These are phyloP conservation scores for Ooceraea biroi DNA, from an alignment of 1,140 invertebrate species.

Conservation along the genomic window DNA sequence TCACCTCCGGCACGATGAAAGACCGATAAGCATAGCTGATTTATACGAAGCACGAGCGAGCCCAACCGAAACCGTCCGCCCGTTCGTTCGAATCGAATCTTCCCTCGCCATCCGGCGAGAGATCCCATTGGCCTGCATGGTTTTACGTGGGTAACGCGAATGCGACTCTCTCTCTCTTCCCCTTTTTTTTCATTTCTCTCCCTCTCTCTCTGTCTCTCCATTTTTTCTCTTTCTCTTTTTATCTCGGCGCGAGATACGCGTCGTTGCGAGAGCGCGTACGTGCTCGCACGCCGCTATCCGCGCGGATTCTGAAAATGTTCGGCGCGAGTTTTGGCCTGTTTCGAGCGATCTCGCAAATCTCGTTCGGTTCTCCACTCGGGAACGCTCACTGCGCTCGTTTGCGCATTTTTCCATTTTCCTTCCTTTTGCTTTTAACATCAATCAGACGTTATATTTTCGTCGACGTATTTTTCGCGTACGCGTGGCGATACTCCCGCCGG, in stretches of 20 bases:
- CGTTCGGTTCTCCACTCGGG: not conserved
- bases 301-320: not conserved
- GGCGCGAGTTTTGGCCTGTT: not conserved
- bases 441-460: not conserved
- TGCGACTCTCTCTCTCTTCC: constrained; percentile 9
- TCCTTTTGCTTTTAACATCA: not conserved
- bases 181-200: no score
- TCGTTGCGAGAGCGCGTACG: constrained; percentile 19
- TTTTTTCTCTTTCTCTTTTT: no score
- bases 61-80: constrained; percentile 80
- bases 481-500: not conserved
- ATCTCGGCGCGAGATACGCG: constrained; percentile 24
- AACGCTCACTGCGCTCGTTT: not conserved
- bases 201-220: no score
- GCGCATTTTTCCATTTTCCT: not conserved
- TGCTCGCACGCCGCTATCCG: not conserved
- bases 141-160: constrained; percentile 61
- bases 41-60: constrained; percentile 81
- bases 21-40: constrained; percentile 86
- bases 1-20: constrained; percentile 86
- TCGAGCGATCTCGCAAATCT: not conserved
- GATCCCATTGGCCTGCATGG: constrained; percentile 52
- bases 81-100: constrained; percentile 75
- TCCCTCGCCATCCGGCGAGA: constrained; percentile 67
- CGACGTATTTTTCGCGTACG: not conserved